phyloP scores from a whole-genome alignment of 2,888 invertebrate species.

The Drosophila tanythrix region DNA sequence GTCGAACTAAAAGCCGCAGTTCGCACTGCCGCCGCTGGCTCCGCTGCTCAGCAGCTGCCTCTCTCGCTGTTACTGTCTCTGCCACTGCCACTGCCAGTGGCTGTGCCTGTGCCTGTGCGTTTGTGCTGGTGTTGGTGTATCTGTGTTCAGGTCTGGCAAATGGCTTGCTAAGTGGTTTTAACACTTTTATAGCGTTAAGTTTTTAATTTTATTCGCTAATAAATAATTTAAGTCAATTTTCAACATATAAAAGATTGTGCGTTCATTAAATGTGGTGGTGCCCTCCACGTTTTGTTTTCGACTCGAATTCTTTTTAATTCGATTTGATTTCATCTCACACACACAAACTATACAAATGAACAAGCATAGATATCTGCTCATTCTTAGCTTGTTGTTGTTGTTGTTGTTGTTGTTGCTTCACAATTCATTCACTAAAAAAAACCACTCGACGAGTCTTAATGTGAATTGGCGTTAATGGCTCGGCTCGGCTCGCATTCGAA shows the following conservation, averaged over 20 bases:
- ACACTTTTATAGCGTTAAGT: conserved; percentile 83
- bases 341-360: conserved; percentile 9
- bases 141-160: conserved; percentile 56
- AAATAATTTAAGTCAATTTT: conserved; percentile 80
- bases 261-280: conserved; percentile 65
- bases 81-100: conserved; percentile 5
- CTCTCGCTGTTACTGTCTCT: neutral
- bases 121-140: conserved; percentile 27
- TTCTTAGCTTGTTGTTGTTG: conserved; percentile 17
- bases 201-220: conserved; percentile 80
- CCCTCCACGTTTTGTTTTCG: conserved; percentile 66
- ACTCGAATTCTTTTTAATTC: conserved; percentile 44
- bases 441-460: conserved; percentile 20
- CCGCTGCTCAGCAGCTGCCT: neutral
- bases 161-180: conserved; percentile 82
- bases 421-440: conserved; percentile 60
- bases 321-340: conserved; percentile 49
- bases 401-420: conserved; percentile 5
- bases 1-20: conserved; percentile 21
- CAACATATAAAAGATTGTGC: conserved; percentile 71
- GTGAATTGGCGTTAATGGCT: conserved; percentile 38
- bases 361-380: conserved; percentile 9
- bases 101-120: conserved; percentile 1
- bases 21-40: conserved; percentile 11
- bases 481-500: conserved; percentile 38